Evolutionary conservation across 2,888 invertebrate species (phyloP), one percentile per base, ranked within the genome.

Genomic region (Xestia ashworthii): DNA sequence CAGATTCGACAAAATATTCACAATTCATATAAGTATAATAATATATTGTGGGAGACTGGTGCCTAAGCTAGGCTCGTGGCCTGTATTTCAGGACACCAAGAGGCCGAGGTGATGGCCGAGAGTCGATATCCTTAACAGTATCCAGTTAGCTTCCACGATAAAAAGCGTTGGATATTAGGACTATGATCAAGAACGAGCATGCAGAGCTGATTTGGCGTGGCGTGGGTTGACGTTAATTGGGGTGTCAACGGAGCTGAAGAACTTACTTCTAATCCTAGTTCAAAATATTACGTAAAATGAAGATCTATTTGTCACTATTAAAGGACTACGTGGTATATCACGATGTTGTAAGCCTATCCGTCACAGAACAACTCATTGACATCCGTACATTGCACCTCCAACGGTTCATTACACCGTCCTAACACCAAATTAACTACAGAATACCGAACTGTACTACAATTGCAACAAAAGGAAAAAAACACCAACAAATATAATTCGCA

Each of bases 371-470:
- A 44, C 22, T 58, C 44, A 58, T 68, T 65, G 68, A 68, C 9
- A 44, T 44, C 66, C 46, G 64, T 80, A 22, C 58, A 78, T 58
- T 65, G 64, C 64, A 50, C 83, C 25, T 38, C 50, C 46, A 9
- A 9, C 12, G 58, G 50, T 78, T 80, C 80, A 83, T 65, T 83
- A 69, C 64, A 38, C 83, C 16, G 50, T 78, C 44, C 44, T 65
- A 64, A 69, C 50, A 67, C 53, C 19, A 78, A 80, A 76, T 38
- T 58, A 22, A 66, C 9, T 76, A 66, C 25, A 82, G 38, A 71
- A 84, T 50, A 62, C 65, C 38, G 50, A 82, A 81, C 71, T 68
- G 64, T 65, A 74, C 25, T 32, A 85, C 58, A 60, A 85, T 68
- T 55, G 66, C 62, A 86, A 66, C 32, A 44, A 44, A 55, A 46